Evolutionary conservation across 2,797 vertebrate species (phyloP), one percentile per base, ranked within the genome.

Genomic region (Ctenochaetus hawaiiensis): DNA sequence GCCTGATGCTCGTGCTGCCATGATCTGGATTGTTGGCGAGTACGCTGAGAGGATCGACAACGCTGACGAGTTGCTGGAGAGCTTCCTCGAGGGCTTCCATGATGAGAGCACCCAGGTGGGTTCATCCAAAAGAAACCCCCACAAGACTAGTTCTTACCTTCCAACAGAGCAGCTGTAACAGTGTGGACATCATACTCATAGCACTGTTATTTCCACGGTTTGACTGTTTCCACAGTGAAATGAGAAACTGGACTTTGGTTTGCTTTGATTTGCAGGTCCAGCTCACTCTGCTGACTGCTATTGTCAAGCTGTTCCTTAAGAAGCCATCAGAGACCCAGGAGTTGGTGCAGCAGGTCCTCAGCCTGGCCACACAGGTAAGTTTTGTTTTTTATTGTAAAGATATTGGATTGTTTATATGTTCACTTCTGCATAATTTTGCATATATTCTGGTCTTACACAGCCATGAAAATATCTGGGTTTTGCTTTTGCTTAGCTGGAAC

Each of bases 11-110:
- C 96, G 98, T 12, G 98, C 98, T 13, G 97, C 98, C 85, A 99
- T 99, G 98, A 99, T 99, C 91, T 99, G 98, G 98, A 99, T 99
- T 20, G 98, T 99, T 60, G 98, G 98, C 0, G 98, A 99, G 82
- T 99, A 99, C 2, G 98, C 98, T 0, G 98, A 99, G 82, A 95
- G 98, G 74, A 99, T 99, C 18, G 98, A 99, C 91, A 99, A 99
- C 0, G 98, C 98, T 0, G 98, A 99, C 23, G 98, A 99, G 83
- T 90, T 99, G 87, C 83, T 99, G 72, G 98, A 99, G 94, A 99
- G 98, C 84, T 99, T 99, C 85, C 93, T 99, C 6, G 98, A 99
- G 84, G 98, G 98, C 37, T 99, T 99, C 92, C 98, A 99, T 4
- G 98, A 99, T 56, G 98, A 99, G 93, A 99, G 98, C 87, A 99